Conservation (phyloP, 1,140 invertebrate genomes). For the Sipha flava region DNA sequence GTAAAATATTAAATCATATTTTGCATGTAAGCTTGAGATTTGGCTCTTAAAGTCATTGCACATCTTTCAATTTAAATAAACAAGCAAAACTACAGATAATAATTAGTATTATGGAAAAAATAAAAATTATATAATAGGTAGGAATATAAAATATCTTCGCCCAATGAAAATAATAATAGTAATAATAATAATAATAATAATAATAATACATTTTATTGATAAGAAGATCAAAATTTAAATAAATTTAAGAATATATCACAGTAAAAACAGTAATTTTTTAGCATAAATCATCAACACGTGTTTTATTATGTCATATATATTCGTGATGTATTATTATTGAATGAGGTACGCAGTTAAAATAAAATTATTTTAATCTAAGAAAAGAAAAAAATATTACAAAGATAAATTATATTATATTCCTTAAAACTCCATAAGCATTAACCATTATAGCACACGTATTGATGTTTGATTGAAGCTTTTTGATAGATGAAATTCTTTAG, state of each 20-base stretch:
- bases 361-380: neutral
- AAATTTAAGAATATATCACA: conserved; percentile 16
- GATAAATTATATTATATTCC: neutral
- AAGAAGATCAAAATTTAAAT: neutral
- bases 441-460: neutral
- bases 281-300: conserved; percentile 2
- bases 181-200: conserved; percentile 1
- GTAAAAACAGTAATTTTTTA: neutral
- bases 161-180: neutral
- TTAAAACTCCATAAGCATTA: neutral
- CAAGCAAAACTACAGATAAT: neutral
- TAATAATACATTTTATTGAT: conserved; percentile 14
- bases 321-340: neutral
- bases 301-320: neutral
- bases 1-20: neutral
- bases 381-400: neutral
- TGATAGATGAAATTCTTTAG: neutral
- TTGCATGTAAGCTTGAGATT: neutral
- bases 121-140: neutral
- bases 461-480: neutral
- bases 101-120: neutral
- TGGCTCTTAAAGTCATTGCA: neutral
- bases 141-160: neutral
- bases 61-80: neutral
- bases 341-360: neutral